Conservation (phyloP, 2,113 vertebrate genomes). For the Cyprinodon brontotheroides region DNA sequence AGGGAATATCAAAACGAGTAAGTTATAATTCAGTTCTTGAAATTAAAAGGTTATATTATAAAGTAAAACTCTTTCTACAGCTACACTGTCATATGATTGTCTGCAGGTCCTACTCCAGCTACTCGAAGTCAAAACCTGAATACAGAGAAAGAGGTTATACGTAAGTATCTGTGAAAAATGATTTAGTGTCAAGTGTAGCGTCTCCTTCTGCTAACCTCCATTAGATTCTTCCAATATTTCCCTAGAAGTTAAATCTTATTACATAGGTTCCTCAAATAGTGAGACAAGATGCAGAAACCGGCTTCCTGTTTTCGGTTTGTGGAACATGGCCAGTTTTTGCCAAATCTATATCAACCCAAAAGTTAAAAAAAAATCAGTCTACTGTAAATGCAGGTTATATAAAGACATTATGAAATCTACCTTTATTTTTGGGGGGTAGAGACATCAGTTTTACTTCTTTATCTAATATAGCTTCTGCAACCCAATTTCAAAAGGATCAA, state of each 20-base stretch:
- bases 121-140: constrained; percentile 34
- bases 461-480: no score
- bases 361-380: no score
- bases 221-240: background rate
- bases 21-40: constrained; percentile 19
- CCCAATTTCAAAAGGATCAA: no score
- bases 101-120: constrained; percentile 48
- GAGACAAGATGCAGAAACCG: no score
- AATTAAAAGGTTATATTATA: background rate
- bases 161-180: constrained; percentile 55
- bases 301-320: no score
- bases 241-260: background rate
- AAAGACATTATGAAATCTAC: no score
- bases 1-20: constrained; percentile 51
- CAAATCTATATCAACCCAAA: no score
- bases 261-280: no score
- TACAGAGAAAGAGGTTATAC: constrained; percentile 51
- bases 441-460: no score
- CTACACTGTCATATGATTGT: constrained; percentile 4
- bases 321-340: no score
- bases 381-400: no score
- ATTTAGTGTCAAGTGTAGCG: background rate
- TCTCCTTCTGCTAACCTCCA: background rate
- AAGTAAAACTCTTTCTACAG: background rate
- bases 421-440: no score